Evolutionary conservation across 2,888 invertebrate genomes (phyloP).

Genomic region (Neoscelio sp.): DNA sequence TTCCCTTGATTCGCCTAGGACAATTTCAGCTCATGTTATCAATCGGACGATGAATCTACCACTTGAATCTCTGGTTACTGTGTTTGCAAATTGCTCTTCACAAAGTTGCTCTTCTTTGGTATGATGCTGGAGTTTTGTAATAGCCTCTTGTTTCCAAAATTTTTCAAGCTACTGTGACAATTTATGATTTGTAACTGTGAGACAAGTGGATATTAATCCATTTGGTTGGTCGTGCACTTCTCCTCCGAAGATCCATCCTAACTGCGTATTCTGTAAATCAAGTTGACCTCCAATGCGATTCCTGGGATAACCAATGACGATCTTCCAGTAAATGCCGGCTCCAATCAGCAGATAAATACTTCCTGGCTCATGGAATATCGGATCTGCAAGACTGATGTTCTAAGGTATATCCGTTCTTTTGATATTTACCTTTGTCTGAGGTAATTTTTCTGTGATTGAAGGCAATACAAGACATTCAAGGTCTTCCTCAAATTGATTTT

Average conservation of each 20-base stretch:
- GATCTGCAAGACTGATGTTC: background rate
- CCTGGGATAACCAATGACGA: background rate
- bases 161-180: background rate
- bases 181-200: background rate
- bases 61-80: constrained; percentile 4
- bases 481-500: background rate
- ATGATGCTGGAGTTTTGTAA: constrained; percentile 1
- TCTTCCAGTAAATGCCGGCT: constrained; percentile 13
- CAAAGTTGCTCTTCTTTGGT: constrained; percentile 29
- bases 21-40: constrained; percentile 5
- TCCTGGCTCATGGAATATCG: constrained; percentile 1
- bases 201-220: background rate
- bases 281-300: background rate
- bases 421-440: background rate
- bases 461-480: background rate
- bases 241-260: constrained; percentile 6
- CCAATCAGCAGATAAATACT: constrained; percentile 5
- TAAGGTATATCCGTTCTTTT: background rate
- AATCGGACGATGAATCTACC: constrained; percentile 56
- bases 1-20: constrained; percentile 35
- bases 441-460: background rate
- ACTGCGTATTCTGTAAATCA: background rate
- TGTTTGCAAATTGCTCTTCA: constrained; percentile 35
- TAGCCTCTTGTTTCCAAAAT: constrained; percentile 1
- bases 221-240: background rate